phyloP scores from a whole-genome alignment of 2,113 vertebrate species.

The Nyctereutes procyonoides region DNA sequence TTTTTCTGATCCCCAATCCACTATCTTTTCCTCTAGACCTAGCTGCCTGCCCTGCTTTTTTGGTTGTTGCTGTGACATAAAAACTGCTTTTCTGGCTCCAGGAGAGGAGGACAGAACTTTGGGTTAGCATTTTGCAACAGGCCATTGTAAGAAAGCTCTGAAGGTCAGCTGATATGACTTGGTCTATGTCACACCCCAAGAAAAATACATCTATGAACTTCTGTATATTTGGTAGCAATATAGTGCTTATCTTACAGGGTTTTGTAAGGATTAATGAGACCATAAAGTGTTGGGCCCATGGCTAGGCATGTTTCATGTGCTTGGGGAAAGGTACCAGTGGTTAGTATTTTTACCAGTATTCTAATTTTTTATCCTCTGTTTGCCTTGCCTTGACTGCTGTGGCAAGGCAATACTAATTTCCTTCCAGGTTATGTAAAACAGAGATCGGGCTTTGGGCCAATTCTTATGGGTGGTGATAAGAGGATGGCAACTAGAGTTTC shows the following conservation, averaged over 20 bases:
- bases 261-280: neutral
- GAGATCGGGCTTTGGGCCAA: neutral
- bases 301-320: rapidly evolving
- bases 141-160: neutral
- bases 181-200: neutral
- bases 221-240: neutral
- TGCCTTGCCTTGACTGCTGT: neutral
- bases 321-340: neutral
- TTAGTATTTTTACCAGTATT: neutral
- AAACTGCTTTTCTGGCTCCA: neutral
- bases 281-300: neutral
- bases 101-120: neutral
- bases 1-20: neutral
- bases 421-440: neutral
- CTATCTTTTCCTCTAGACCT: neutral
- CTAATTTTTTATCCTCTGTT: neutral
- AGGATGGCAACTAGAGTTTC: neutral
- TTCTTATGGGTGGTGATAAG: neutral
- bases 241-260: neutral
- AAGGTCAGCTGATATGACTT: neutral
- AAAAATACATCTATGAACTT: neutral
- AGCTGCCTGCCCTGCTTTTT: neutral
- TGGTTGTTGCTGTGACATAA: neutral
- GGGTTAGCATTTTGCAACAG: neutral
- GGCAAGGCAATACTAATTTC: neutral